A percentile compares a stretch with the other conserved stretches of the same genome.
These are phyloP conservation scores for Steinernema hermaphroditum DNA, from an alignment of 2,888 invertebrate genomes.

Conservation along the genomic window DNA sequence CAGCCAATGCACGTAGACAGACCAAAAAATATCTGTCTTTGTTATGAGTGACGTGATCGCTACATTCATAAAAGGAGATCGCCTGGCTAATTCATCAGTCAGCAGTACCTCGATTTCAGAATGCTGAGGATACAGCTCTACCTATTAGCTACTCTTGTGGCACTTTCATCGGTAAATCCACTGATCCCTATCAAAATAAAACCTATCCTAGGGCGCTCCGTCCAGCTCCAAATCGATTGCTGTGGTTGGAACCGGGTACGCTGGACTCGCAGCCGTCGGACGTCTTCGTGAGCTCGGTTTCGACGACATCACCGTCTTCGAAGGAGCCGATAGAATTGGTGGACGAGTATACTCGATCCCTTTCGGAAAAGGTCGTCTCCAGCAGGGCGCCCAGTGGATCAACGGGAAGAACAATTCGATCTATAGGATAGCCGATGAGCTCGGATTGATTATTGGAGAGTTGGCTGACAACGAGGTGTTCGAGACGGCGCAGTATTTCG, in stretches of 20 bases:
- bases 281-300: constrained; percentile 52
- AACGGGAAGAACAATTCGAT: constrained; percentile 59
- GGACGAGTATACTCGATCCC: constrained; percentile 54
- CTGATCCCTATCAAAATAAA: no score
- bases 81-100: no score
- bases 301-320: constrained; percentile 49
- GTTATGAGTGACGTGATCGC: no score
- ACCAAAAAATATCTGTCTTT: no score
- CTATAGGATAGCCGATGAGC: constrained; percentile 50
- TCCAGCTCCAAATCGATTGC: constrained; percentile 36
- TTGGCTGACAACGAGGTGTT: not conserved
- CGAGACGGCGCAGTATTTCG: not conserved
- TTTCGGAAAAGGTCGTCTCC: constrained; percentile 57
- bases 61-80: no score
- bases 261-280: constrained; percentile 52
- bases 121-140: no score
- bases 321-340: constrained; percentile 51
- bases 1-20: no score
- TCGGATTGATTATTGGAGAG: not conserved
- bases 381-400: constrained; percentile 63
- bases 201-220: no score
- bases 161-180: no score
- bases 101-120: no score
- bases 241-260: constrained; percentile 53
- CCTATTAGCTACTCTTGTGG: no score